Base-by-base conservation (phyloP, 2,888 invertebrate genomes). In the Erannis defoliaria region DNA sequence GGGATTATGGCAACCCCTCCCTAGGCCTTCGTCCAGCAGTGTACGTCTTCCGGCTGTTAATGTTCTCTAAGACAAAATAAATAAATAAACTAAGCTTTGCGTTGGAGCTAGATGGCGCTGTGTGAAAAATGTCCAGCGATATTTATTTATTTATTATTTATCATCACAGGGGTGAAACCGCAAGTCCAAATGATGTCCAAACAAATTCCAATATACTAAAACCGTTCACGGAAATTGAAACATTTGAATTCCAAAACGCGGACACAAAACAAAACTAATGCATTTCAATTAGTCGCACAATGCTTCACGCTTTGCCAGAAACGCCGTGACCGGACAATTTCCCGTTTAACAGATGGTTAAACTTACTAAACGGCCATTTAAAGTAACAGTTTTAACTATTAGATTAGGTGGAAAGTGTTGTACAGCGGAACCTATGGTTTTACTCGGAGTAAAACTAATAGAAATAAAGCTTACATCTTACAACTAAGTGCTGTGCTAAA, bases 341-440 rank as follows among this genome's bases (percentile, higher is more conserved):
- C 61, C 40, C 55, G 42, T 51, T 68, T 71, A 65, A 73, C 70
- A 68, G 67, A 43, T 65, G 64, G 69, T 67, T 71, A 42, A 60
- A 55, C 64, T 50, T 5, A 64, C 55, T 65, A 63, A 72, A 61
- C 57, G 55, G 33, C 21, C 38, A 62, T 58, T 56, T 62, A 53
- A 29, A 21, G 40, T 62, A 55, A 62, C 56, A 18, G 46, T 62
- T 56, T 54, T 33, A 45, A 59, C 50, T 42, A 55, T 55, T 51
- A 21, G 38, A 55, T 55, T 55, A 55, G 50, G 50, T 55, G 49
- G 18, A 45, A 51, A 45, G 14, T 38, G 16, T 46, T 42, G 12
- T 35, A 16, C 37, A 12, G 6, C 4, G 16, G 40, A 51, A 9
- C 18, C 5, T 21, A 5, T 5, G n/a, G 40, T 40, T 40, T 16